Conservation (phyloP, 2,113 vertebrate species). For the Carollia perspicillata region DNA sequence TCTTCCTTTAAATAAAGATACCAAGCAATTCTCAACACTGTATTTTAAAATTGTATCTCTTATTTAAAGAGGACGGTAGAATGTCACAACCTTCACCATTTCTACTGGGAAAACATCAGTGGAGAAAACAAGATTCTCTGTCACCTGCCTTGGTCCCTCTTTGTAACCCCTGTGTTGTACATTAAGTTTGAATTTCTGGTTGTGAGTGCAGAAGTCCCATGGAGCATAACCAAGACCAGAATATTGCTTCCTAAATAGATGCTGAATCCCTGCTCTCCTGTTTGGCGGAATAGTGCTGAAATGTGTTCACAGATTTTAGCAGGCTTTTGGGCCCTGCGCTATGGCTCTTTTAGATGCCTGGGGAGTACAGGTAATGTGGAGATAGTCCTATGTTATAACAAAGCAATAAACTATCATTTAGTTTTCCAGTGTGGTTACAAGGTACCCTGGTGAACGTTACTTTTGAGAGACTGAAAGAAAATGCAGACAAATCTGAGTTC, state of each 20-base stretch:
- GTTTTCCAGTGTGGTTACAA: background rate
- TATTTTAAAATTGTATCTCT: background rate
- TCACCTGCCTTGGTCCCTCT: background rate
- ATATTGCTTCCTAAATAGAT: constrained; percentile 54
- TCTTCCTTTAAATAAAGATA: constrained; percentile 16
- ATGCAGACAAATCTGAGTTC: background rate
- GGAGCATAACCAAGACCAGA: constrained; percentile 61
- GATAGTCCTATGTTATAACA: constrained; percentile 24
- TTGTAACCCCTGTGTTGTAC: background rate
- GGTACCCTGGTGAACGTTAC: background rate
- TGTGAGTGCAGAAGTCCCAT: constrained; percentile 12
- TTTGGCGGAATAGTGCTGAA: constrained; percentile 39
- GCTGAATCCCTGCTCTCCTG: background rate
- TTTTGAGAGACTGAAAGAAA: constrained; percentile 3
- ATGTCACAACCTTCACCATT: background rate
- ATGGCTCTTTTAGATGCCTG: background rate
- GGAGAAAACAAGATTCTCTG: background rate
- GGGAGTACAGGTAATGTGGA: background rate
- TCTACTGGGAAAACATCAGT: background rate
- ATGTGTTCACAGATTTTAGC: background rate
- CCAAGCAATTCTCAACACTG: background rate
- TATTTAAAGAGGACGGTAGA: background rate
- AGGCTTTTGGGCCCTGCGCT: background rate
- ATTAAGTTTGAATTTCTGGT: constrained; percentile 43
- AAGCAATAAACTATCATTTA: background rate